A percentile compares a stretch with the other conserved stretches of the same genome.
These are phyloP conservation scores for Fregata magnificens DNA, from an alignment of 2,113 vertebrate species.

Conservation along the genomic window DNA sequence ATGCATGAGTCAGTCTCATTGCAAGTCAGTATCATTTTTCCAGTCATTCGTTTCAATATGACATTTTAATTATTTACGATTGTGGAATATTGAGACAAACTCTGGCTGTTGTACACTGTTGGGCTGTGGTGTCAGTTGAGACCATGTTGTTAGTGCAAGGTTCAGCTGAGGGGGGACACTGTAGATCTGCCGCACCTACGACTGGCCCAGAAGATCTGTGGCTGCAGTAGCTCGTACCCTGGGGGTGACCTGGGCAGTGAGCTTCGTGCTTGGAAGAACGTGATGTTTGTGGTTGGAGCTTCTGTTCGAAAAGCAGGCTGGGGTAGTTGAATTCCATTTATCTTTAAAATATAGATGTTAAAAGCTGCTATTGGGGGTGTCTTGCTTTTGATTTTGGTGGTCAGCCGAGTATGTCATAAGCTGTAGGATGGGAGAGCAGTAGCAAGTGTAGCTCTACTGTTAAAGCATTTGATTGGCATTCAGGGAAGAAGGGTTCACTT, in stretches of 20 bases:
- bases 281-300: neutral
- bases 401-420: neutral
- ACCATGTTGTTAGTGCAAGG: neutral
- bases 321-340: neutral
- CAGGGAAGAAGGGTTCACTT: neutral
- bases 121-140: neutral
- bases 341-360: neutral
- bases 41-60: neutral
- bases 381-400: neutral
- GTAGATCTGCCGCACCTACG: neutral
- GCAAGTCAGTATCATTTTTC: neutral
- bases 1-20: neutral
- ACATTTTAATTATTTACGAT: neutral
- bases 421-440: neutral
- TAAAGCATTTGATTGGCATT: neutral
- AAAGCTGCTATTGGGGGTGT: neutral
- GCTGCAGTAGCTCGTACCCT: neutral
- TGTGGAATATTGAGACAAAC: neutral
- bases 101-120: neutral
- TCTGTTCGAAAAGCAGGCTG: neutral
- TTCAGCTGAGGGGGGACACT: fast-evolving
- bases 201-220: fast-evolving
- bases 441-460: neutral
- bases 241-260: neutral
- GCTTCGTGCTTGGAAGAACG: neutral